These are phyloP conservation scores for Salminus brasiliensis DNA, from an alignment of 2,113 vertebrate genomes.

Conservation along the genomic window DNA sequence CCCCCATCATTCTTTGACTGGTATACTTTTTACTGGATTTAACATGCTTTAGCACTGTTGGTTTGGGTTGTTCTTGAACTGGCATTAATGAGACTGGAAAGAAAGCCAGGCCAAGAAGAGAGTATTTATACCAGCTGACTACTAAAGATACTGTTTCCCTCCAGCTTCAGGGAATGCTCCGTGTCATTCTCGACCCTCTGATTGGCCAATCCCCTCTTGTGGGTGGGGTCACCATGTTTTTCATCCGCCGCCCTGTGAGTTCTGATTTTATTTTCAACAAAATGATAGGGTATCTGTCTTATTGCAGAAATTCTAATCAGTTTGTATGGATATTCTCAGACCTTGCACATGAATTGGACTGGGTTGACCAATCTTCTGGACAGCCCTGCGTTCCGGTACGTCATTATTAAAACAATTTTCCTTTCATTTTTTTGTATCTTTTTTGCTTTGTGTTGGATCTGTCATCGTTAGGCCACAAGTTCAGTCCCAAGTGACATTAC, in stretches of 20 bases:
- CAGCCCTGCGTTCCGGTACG: constrained; percentile 88
- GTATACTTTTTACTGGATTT: no score
- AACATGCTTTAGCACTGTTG: no score
- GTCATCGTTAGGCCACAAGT: no score
- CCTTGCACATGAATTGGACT: constrained; percentile 90
- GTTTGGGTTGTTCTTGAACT: no score
- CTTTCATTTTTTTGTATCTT: no score
- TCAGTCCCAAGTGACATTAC: no score
- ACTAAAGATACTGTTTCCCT: not conserved
- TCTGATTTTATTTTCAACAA: not conserved
- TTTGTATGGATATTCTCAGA: constrained; percentile 56
- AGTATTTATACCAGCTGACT: no score
- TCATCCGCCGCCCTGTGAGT: constrained; percentile 93
- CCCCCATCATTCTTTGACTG: not conserved
- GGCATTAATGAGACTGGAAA: no score
- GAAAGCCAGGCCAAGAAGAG: no score
- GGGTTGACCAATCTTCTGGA: constrained; percentile 92
- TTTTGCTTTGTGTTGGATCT: no score
- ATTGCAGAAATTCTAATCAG: not conserved
- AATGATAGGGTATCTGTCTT: not conserved
- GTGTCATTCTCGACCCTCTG: constrained; percentile 90
- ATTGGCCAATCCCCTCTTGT: constrained; percentile 85
- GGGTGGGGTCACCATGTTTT: constrained; percentile 93
- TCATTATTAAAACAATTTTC: not conserved
- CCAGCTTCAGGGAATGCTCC: constrained; percentile 86